phyloP scores from a whole-genome alignment of 1,140 invertebrate species.

The Melanaphis sacchari region DNA sequence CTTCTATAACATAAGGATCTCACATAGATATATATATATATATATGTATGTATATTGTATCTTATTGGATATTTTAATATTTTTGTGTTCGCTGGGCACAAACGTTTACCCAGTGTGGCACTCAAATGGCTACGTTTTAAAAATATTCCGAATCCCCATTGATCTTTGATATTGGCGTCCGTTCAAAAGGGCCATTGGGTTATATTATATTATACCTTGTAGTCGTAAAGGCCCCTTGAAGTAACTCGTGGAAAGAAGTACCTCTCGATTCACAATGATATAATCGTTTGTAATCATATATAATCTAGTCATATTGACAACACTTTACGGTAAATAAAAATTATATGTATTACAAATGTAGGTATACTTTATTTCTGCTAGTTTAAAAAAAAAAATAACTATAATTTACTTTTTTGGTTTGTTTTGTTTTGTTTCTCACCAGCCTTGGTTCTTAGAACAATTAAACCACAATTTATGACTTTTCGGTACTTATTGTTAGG shows the following conservation, averaged over 20 bases:
- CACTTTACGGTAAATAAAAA: background rate
- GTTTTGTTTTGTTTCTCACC: constrained; percentile 22
- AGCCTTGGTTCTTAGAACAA: background rate
- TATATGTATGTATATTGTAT: background rate
- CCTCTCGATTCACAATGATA: background rate
- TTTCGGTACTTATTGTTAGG: background rate
- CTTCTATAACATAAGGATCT: background rate
- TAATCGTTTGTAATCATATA: background rate
- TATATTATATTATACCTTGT: background rate
- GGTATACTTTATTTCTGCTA: background rate
- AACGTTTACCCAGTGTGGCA: background rate
- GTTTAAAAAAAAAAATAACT: background rate
- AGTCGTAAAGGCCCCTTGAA: background rate
- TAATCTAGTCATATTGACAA: background rate
- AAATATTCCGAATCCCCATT: background rate
- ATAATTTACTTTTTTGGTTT: background rate
- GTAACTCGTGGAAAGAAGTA: background rate
- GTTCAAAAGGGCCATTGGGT: background rate
- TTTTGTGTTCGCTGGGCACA: background rate
- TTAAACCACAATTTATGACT: constrained; percentile 36
- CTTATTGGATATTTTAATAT: constrained; percentile 6
- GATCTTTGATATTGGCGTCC: constrained; percentile 26
- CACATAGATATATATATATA: background rate
- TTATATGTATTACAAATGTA: background rate
- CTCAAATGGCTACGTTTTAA: constrained; percentile 27